Evolutionary conservation across 2,113 vertebrate species (phyloP).

Genomic region (Spilogale gracilis): DNA sequence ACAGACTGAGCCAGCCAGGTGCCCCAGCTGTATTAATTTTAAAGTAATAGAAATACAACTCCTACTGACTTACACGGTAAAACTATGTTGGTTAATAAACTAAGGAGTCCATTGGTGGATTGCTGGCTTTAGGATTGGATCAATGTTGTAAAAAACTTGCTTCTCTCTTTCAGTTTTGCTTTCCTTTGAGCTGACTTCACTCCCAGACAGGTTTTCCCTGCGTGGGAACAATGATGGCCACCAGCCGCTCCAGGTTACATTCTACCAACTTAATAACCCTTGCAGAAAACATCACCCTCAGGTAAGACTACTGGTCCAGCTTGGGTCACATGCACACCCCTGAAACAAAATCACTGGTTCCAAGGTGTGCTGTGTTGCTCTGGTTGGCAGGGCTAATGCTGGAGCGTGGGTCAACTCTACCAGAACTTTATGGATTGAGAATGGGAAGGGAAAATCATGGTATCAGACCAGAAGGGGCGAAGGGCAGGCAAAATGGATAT

Average conservation of each 20-base stretch:
- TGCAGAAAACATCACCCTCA: neutral
- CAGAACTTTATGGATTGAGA: neutral
- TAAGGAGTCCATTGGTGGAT: neutral
- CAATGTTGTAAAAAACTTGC: neutral
- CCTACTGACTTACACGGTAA: neutral
- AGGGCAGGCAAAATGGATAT: neutral
- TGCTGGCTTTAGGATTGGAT: neutral
- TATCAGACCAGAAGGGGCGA: neutral
- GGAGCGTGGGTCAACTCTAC: neutral
- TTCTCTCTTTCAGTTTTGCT: conserved; percentile 51
- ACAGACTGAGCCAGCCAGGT: neutral
- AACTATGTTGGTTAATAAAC: conserved; percentile 49
- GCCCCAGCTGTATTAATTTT: conserved; percentile 12
- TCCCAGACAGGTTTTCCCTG: neutral
- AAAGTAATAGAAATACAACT: conserved; percentile 19
- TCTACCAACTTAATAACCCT: neutral
- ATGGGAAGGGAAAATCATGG: neutral
- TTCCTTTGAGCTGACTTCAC: conserved; percentile 21
- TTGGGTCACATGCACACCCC: neutral
- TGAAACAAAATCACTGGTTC: neutral
- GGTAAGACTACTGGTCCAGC: neutral
- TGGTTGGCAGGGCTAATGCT: neutral
- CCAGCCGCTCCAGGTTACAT: neutral
- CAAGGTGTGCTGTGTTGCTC: neutral
- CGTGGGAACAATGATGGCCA: neutral